Conservation (phyloP, 2,888 invertebrate genomes). For the Aricia artaxerxes region DNA sequence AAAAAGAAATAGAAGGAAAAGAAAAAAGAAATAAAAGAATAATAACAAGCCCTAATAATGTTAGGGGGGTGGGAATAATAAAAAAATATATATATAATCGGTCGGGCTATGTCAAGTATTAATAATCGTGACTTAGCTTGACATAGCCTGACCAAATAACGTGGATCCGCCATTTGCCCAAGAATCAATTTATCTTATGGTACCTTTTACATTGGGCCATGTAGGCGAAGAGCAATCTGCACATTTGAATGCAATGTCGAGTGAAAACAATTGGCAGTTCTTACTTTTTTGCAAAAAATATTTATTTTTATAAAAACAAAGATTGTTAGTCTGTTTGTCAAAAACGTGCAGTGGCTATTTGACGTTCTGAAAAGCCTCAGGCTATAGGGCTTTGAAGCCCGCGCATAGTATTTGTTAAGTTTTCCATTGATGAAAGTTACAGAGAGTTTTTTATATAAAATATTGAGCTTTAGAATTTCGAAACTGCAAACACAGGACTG, state of each 20-base stretch:
- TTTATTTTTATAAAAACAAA: slow-evolving; percentile 1
- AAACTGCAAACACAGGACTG: not conserved
- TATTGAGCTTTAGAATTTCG: not conserved
- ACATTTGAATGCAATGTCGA: not conserved
- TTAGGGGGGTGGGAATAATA: too few relatives aligned
- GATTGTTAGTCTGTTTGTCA: not conserved
- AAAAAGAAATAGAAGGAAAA: too few relatives aligned
- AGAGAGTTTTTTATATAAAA: slow-evolving; percentile 5
- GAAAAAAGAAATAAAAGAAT: too few relatives aligned
- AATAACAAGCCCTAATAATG: too few relatives aligned
- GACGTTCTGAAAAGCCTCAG: not conserved
- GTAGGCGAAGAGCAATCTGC: not conserved
- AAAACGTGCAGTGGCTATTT: slow-evolving; percentile 1
- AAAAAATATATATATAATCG: too few relatives aligned
- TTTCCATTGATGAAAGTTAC: slow-evolving; percentile 1
- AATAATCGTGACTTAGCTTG: too few relatives aligned
- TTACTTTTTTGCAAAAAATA: not conserved
- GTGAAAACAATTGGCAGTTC: not conserved
- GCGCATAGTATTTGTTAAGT: slow-evolving; percentile 18
- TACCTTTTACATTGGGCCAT: too few relatives aligned
- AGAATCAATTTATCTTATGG: too few relatives aligned
- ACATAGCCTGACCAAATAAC: not conserved
- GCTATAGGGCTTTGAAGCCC: not conserved
- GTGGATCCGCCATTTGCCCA: too few relatives aligned
- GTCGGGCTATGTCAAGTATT: too few relatives aligned